Evolutionary conservation across 2,888 invertebrate genomes (phyloP).

Genomic region (Lysandra bellargus): DNA sequence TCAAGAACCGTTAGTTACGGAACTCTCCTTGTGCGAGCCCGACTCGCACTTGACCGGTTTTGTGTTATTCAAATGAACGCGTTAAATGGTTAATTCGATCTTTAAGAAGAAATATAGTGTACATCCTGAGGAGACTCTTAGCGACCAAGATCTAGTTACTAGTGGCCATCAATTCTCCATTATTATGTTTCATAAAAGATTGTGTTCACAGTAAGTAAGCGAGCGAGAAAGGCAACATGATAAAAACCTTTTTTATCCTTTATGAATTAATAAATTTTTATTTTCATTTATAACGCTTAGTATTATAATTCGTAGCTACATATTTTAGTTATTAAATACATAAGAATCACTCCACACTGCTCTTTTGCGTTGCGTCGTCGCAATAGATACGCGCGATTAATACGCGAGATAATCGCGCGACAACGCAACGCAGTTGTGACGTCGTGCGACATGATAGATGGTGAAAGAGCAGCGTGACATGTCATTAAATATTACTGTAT

Average conservation of each 20-base stretch:
- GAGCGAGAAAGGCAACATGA: neutral
- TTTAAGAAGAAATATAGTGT: slow-evolving; percentile 3
- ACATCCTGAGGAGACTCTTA: neutral
- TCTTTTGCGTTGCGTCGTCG: no score
- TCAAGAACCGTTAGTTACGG: neutral
- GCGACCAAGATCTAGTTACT: slow-evolving; percentile 2
- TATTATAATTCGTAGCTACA: neutral
- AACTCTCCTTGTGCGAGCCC: neutral
- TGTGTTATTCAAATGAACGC: slow-evolving; percentile 3
- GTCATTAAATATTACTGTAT: no score
- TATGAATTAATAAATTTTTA: neutral
- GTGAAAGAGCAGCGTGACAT: no score
- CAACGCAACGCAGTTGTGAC: no score
- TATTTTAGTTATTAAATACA: no score
- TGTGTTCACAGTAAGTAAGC: neutral
- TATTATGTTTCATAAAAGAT: slow-evolving; percentile 10
- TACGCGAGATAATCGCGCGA: no score
- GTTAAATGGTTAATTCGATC: slow-evolving; percentile 15
- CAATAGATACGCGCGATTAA: no score
- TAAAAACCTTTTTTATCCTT: neutral
- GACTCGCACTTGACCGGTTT: neutral
- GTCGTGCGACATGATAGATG: no score
- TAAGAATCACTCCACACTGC: no score
- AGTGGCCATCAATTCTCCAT: slow-evolving; percentile 2
- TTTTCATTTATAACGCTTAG: neutral